Percentiles rank a stretch among this genome's conserved stretches.
Evolutionary conservation across 2,888 invertebrate genomes (phyloP).

Genomic region (Meiosimyza platycephala): DNA sequence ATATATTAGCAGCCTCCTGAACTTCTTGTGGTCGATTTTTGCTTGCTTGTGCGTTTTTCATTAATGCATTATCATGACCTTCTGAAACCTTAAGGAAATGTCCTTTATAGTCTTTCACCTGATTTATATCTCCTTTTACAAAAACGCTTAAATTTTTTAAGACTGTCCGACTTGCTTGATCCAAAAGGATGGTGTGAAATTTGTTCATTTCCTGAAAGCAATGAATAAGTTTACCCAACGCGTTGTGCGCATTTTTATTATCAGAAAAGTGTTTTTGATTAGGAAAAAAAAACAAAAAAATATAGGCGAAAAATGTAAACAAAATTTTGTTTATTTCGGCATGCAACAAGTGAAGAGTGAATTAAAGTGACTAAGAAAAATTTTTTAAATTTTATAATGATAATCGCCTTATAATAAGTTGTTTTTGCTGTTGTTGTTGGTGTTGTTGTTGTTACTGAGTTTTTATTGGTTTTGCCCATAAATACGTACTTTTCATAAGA

Average conservation of each 20-base stretch:
- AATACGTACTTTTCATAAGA: too few species aligned
- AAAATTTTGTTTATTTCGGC: too few species aligned
- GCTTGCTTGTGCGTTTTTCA: slow-evolving; percentile 88
- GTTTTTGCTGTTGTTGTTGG: too few species aligned
- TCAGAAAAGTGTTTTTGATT: slow-evolving; percentile 88
- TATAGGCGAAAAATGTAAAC: too few species aligned
- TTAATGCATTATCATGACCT: slow-evolving; percentile 87
- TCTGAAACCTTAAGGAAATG: slow-evolving; percentile 94
- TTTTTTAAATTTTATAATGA: too few species aligned
- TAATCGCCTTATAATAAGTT: too few species aligned
- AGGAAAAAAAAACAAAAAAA: too few species aligned
- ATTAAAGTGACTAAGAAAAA: too few species aligned
- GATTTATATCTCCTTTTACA: slow-evolving; percentile 91
- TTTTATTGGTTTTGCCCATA: too few species aligned
- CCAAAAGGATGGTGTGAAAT: slow-evolving; percentile 89
- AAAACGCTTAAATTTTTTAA: slow-evolving; percentile 90
- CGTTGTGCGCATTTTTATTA: slow-evolving; percentile 84
- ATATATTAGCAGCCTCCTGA: slow-evolving; percentile 87
- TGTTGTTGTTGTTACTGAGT: too few species aligned
- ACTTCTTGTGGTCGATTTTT: slow-evolving; percentile 85
- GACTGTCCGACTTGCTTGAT: slow-evolving; percentile 92
- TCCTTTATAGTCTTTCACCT: slow-evolving; percentile 89
- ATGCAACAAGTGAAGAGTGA: too few species aligned
- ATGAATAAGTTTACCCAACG: slow-evolving; percentile 79
- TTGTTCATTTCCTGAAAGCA: slow-evolving; percentile 91